Conservation (phyloP, 2,888 invertebrate genomes). For the Limenitis camilla region DNA sequence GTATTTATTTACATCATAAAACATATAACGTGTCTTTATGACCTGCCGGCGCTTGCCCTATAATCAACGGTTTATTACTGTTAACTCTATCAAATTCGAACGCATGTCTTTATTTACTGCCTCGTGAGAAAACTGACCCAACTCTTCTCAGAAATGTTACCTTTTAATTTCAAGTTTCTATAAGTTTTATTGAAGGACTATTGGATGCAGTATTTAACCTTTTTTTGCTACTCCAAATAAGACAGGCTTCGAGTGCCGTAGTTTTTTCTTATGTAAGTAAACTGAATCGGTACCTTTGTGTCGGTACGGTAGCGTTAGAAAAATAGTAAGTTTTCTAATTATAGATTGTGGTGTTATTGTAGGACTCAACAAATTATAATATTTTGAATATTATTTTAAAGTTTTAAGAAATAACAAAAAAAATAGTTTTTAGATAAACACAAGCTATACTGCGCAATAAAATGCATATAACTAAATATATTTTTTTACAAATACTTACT, state of each 20-base stretch:
- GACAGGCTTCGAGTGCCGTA: slow-evolving; percentile 29
- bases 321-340: slow-evolving; percentile 27
- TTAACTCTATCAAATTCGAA: slow-evolving; percentile 59
- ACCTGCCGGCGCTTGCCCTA: slow-evolving; percentile 56
- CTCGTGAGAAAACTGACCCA: slow-evolving; percentile 57
- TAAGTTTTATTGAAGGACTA: slow-evolving; percentile 61
- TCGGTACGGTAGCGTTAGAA: slow-evolving; percentile 19
- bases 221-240: slow-evolving; percentile 41
- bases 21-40: slow-evolving; percentile 59
- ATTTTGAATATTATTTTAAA: too few relatives aligned
- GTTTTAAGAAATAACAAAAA: too few relatives aligned
- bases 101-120: slow-evolving; percentile 40
- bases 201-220: slow-evolving; percentile 46
- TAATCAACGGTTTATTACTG: slow-evolving; percentile 66
- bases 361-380: too few relatives aligned
- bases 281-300: slow-evolving; percentile 31
- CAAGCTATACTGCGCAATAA: too few relatives aligned
- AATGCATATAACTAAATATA: too few relatives aligned
- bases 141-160: slow-evolving; percentile 57
- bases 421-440: too few relatives aligned
- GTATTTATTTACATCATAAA: slow-evolving; percentile 57
- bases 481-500: too few relatives aligned
- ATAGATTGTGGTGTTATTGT: slow-evolving; percentile 39
- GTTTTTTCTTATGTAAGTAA: slow-evolving; percentile 42
- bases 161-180: slow-evolving; percentile 62